A percentile compares a stretch with the other conserved stretches of the same genome.
phyloP scores from a whole-genome alignment of 2,797 vertebrate species.

The Acanthornis magna region DNA sequence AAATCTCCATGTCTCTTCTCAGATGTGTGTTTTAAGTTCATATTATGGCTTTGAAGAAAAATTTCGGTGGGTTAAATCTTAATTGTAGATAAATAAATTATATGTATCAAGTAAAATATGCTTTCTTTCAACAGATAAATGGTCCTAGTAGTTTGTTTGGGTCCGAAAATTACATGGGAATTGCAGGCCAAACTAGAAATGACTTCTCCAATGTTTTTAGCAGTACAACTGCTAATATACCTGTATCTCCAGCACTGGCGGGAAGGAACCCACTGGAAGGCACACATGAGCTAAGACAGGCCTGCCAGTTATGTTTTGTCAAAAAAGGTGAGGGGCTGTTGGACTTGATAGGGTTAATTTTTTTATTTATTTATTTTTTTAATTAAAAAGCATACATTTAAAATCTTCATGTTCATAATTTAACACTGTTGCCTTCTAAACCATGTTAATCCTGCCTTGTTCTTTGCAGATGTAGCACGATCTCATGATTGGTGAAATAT shows the following conservation, averaged over 20 bases:
- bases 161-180: slow-evolving; percentile 80
- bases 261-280: slow-evolving; percentile 90
- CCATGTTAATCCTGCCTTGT: background rate
- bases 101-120: background rate
- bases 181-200: slow-evolving; percentile 81
- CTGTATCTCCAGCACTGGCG: slow-evolving; percentile 41
- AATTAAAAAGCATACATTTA: background rate
- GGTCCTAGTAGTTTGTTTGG: slow-evolving; percentile 79
- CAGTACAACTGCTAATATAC: slow-evolving; percentile 56
- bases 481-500: background rate
- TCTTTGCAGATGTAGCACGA: background rate
- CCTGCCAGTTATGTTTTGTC: slow-evolving; percentile 88
- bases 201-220: slow-evolving; percentile 78
- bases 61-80: background rate
- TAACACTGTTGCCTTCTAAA: background rate
- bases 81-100: background rate
- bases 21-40: background rate
- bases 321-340: slow-evolving; percentile 85
- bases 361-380: background rate
- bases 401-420: background rate
- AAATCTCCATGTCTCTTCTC: background rate
- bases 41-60: background rate
- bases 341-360: background rate
- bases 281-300: slow-evolving; percentile 92
- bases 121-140: slow-evolving; percentile 78